phyloP scores from a whole-genome alignment of 2,113 vertebrate species.

The Symphodus melops region DNA sequence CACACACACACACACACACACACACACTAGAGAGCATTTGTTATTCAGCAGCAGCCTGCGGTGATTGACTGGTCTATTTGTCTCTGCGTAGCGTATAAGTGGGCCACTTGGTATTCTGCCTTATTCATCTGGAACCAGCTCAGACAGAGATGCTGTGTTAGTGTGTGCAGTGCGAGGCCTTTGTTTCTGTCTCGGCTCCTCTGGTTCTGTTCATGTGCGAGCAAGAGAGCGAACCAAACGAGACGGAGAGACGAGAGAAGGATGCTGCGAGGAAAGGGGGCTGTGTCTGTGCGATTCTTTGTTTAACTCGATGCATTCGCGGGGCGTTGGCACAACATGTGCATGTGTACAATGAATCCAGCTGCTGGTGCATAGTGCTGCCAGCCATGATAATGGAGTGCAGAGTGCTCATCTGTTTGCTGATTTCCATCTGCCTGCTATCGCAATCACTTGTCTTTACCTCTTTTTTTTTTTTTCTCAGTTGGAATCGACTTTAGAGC shows the following conservation, averaged over 20 bases:
- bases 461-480: not conserved
- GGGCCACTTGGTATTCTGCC: conserved; percentile 81
- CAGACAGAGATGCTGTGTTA: conserved; percentile 76
- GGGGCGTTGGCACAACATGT: conserved; percentile 39
- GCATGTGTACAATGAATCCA: conserved; percentile 59
- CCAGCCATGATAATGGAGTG: conserved; percentile 74
- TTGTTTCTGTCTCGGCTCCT: conserved; percentile 53
- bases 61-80: conserved; percentile 83
- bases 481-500: not conserved
- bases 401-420: conserved; percentile 26
- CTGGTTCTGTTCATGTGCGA: conserved; percentile 35
- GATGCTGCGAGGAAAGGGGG: conserved; percentile 19
- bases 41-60: conserved; percentile 70
- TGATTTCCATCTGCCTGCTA: conserved; percentile 53
- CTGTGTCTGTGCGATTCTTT: conserved; percentile 31
- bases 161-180: conserved; percentile 53
- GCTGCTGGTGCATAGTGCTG: conserved; percentile 53
- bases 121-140: conserved; percentile 76
- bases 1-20: no score
- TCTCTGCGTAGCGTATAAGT: conserved; percentile 76
- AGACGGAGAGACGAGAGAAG: conserved; percentile 17
- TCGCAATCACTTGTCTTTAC: conserved; percentile 13
- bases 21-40: conserved; percentile 59
- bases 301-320: conserved; percentile 39
- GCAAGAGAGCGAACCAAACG: conserved; percentile 21